Evolutionary conservation across 2,888 invertebrate genomes (phyloP).

Genomic region (Drosophila ustulata): DNA sequence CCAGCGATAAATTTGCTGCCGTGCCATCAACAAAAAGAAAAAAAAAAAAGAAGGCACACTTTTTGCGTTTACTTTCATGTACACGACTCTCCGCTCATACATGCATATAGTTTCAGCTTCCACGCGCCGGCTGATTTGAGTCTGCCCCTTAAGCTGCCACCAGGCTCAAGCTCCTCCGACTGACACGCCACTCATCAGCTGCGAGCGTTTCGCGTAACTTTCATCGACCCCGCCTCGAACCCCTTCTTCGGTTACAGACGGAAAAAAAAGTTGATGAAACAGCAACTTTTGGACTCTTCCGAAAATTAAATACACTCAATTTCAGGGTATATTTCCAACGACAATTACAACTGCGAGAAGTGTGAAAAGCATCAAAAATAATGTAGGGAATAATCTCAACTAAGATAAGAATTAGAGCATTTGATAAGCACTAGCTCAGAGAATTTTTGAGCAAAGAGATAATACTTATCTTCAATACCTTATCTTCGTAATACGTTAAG

Average conservation of each 20-base stretch:
- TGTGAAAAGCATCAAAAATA: neutral
- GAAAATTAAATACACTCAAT: conserved; percentile 7
- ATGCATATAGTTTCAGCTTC: conserved; percentile 40
- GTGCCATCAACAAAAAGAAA: conserved; percentile 7
- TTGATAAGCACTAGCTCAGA: neutral
- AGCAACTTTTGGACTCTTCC: neutral
- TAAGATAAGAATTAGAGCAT: neutral
- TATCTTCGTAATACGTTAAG: neutral
- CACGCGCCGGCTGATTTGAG: conserved; percentile 39
- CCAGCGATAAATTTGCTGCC: conserved; percentile 52
- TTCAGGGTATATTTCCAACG: neutral
- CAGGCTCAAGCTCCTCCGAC: conserved; percentile 5
- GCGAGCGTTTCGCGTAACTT: conserved; percentile 72
- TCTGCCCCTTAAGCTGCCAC: neutral
- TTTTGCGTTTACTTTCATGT: conserved; percentile 75
- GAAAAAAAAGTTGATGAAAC: conserved; percentile 18
- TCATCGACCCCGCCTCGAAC: conserved; percentile 40
- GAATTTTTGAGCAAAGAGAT: neutral
- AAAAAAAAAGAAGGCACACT: conserved; percentile 25
- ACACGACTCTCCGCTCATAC: conserved; percentile 29
- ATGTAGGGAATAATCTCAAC: neutral
- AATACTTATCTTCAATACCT: too few relatives aligned
- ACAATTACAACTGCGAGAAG: neutral
- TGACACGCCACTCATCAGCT: conserved; percentile 71
- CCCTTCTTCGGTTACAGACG: conserved; percentile 3